Base-by-base conservation (phyloP, 37 sponge, comb jelly and placozoan species). In the Halisarca cf. caerulea region DNA sequence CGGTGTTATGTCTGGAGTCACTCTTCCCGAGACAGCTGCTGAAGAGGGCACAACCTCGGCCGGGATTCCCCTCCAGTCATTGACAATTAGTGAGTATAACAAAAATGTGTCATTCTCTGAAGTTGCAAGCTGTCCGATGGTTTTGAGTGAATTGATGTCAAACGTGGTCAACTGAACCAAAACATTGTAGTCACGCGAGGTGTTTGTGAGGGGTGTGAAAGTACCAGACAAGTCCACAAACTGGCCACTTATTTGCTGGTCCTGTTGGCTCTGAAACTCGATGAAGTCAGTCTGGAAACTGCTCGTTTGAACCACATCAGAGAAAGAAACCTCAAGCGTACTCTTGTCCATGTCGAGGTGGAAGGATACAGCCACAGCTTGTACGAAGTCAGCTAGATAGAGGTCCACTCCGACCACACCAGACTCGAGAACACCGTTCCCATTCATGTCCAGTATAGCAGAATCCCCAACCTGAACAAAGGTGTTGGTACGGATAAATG, bases 141-240 rank as follows among this genome's bases (percentile, higher is more conserved):
- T 87, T 66, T 96, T 96, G 28, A 96, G 58, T 2, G 35, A 47
- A 58, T 96, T 93, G 55, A 96, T 77, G 37, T 88, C 87, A 25
- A 6, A 68, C 0, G 69, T 25, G 24, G 92, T 74, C 15, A 96
- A 83, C 59, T 86, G 66, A 1, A 91, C 39, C 5, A 85, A 33
- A 24, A 93, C 34, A 5, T 39, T 61, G 47, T 83, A 85, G 11
- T 86, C 88, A 60, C 86, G 61, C 17, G 21, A 32, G 6, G 73
- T 59, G 58, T 86, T 86, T 58, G 78, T 86, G 34, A 92, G 91
- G 74, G 64, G 33, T n/a, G 42, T 60, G 27, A 5, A 34, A 0
- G 5, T 28, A 9, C 79, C 45, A 1, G 33, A 47, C 36, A 77
- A 59, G 0, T 59, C 20, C 14, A 68, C 69, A 54, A 75, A 11